Evolutionary conservation across 2,797 vertebrate species (phyloP).

Genomic region (Hyperoplus lanceolatus): DNA sequence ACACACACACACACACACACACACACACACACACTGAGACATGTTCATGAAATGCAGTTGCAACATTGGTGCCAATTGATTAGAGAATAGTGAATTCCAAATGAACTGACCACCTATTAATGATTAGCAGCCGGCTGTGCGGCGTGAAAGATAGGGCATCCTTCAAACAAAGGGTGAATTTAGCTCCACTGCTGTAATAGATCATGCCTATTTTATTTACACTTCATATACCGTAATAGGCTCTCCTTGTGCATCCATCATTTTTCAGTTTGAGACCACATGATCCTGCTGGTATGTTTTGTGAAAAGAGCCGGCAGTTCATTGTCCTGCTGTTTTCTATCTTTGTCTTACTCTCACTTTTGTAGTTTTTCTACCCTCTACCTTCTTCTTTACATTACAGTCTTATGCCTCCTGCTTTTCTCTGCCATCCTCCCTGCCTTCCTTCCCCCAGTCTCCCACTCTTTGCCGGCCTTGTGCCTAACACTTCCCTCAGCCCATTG

Average conservation of each 20-base stretch:
- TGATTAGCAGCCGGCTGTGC: slow-evolving; percentile 67
- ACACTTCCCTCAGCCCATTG: slow-evolving; percentile 78
- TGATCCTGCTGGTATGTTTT: slow-evolving; percentile 25
- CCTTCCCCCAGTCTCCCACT: slow-evolving; percentile 56
- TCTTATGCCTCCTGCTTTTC: slow-evolving; percentile 17
- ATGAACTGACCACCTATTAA: slow-evolving; percentile 70
- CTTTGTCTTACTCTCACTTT: slow-evolving; percentile 45
- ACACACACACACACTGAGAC: slow-evolving; percentile 24
- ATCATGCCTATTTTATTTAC: slow-evolving; percentile 6
- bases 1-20: slow-evolving; percentile 8
- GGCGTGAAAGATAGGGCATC: slow-evolving; percentile 36
- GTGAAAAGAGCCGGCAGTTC: slow-evolving; percentile 2
- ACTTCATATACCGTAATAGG: not conserved
- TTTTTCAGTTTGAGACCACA: slow-evolving; percentile 35
- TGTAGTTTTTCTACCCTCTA: slow-evolving; percentile 14
- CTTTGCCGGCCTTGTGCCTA: slow-evolving; percentile 73
- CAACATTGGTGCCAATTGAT: slow-evolving; percentile 76
- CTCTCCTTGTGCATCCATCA: slow-evolving; percentile 2
- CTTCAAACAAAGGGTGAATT: slow-evolving; percentile 51
- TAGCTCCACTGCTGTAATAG: slow-evolving; percentile 30
- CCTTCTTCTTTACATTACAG: slow-evolving; percentile 28
- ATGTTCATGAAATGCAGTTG: slow-evolving; percentile 51
- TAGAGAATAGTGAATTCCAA: slow-evolving; percentile 73
- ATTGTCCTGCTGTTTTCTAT: slow-evolving; percentile 32
- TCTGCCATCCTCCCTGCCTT: slow-evolving; percentile 40